Evolutionary conservation across 2,888 invertebrate species (phyloP).

Genomic region (Deilephila elpenor): DNA sequence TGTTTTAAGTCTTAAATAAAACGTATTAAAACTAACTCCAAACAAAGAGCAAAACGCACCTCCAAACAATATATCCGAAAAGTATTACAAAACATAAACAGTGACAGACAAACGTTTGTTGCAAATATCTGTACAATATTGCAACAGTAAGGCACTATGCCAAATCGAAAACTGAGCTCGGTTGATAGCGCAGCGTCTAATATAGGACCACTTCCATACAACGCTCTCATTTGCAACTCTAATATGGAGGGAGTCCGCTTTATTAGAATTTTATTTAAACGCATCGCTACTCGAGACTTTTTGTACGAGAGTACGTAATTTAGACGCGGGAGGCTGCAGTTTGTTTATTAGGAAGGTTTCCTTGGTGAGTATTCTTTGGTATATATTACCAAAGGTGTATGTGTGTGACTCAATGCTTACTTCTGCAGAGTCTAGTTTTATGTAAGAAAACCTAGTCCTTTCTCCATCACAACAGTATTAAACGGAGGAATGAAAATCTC

Average conservation of each 20-base stretch:
- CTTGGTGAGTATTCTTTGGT: too few species aligned
- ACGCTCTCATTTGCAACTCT: constrained; percentile 48
- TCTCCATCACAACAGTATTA: too few species aligned
- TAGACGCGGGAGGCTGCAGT: neutral
- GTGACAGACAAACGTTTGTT: constrained; percentile 24
- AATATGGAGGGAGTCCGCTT: constrained; percentile 39
- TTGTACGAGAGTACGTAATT: neutral
- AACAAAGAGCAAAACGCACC: neutral
- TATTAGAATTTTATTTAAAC: constrained; percentile 36
- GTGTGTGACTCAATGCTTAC: too few species aligned
- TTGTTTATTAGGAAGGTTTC: too few species aligned
- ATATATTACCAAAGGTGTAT: too few species aligned
- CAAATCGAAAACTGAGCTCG: constrained; percentile 73
- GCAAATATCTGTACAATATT: constrained; percentile 27
- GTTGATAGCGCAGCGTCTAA: constrained; percentile 44
- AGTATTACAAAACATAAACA: constrained; percentile 22
- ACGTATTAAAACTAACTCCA: neutral
- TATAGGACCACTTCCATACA: constrained; percentile 43
- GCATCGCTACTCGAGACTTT: neutral
- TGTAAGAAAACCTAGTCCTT: too few species aligned
- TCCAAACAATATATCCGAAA: neutral
- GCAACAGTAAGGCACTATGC: constrained; percentile 48
- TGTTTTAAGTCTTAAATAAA: too few species aligned
- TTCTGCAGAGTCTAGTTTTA: too few species aligned
- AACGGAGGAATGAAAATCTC: too few species aligned